Base-by-base conservation (phyloP, 2,797 vertebrate species). In the Pelodytes ibericus region DNA sequence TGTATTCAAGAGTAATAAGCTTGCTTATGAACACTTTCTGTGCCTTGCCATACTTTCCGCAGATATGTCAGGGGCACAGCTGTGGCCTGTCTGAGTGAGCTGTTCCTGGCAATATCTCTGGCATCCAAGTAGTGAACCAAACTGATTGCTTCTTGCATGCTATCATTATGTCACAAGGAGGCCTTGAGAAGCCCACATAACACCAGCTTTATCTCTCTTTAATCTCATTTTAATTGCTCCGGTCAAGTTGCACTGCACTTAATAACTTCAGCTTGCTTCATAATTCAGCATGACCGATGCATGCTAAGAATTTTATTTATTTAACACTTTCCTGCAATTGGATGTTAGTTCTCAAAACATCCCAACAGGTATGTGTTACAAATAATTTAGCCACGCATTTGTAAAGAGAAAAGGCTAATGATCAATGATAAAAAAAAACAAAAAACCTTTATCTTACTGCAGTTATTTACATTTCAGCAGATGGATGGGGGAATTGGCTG, bases 141-240 rank as follows among this genome's bases (percentile, higher is more conserved):
- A 71, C 15, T 8, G 26, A 49, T 66, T 59, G 61, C 69, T 66
- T 65, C 22, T 63, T 77, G 53, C 11, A 60, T 59, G 11, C 75
- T 44, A 70, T 76, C 51, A 59, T 31, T 65, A 89, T 93, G 92
- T 87, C 89, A 84, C 80, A 80, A 85, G 71, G 69, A 85, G 82
- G 87, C 86, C 77, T 83, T 78, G 81, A 82, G 77, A 80, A 78
- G 82, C 60, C 82, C 87, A 87, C 84, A 89, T 88, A 92, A 92
- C 86, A 83, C 84, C 78, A 85, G 87, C 80, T 87, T 91, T 91
- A 92, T 92, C 87, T 82, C 80, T 84, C 89, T 90, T 90, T 96
- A 96, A 96, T 97, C 94, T 95, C 94, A 87, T 89, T 95, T 96
- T 96, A 96, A 98, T 96, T 93, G 87, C 89, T 91, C 89, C 88